Evolutionary conservation across 2,888 invertebrate genomes (phyloP), one percentile per base, ranked within the genome.

Genomic region (Drosophila colorata): DNA sequence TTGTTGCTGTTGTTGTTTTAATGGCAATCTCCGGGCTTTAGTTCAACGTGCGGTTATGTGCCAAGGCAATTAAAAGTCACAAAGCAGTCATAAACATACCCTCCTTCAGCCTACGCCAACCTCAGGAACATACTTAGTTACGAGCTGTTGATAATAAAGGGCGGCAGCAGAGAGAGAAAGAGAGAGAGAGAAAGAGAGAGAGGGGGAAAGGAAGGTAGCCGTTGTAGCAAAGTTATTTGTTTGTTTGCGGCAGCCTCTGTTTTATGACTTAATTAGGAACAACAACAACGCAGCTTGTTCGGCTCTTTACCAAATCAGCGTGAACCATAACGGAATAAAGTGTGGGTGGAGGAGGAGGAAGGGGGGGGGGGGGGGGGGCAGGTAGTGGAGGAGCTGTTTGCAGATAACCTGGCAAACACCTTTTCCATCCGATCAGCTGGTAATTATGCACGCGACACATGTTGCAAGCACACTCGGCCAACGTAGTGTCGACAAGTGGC

Each of bases 361-460:
- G 33, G 6, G 11, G 4, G 11, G 1, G 0, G 28, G n/a, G n/a
- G 2, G 20, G 2, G 8, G 1, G 20, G 4, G 13, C 33, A 13
- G 40, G 14, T 4, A 14, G 11, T 33, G 1, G 25, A 6, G 25
- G 20, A 3, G 33, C 47, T 31, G 25, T 6, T 20, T 11, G 51
- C 52, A 49, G 56, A 56, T 56, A 68, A 63, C 57, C 77, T 46
- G 77, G 67, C 72, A 53, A 77, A 56, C 66, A 57, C 69, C 74
- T 78, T 43, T 47, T 57, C 37, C 56, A 55, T 49, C 57, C 63
- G 69, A 60, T 64, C 72, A 43, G 18, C 47, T 56, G 64, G 59
- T 74, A 86, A 88, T 83, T 83, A 83, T 88, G 77, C 82, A 83
- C 88, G 87, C 86, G 83, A 83, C 82, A 83, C 86, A 88, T 86